Evolutionary conservation across 2,888 invertebrate genomes (phyloP), one percentile per base, ranked within the genome.

Genomic region (Zonitis immaculata): DNA sequence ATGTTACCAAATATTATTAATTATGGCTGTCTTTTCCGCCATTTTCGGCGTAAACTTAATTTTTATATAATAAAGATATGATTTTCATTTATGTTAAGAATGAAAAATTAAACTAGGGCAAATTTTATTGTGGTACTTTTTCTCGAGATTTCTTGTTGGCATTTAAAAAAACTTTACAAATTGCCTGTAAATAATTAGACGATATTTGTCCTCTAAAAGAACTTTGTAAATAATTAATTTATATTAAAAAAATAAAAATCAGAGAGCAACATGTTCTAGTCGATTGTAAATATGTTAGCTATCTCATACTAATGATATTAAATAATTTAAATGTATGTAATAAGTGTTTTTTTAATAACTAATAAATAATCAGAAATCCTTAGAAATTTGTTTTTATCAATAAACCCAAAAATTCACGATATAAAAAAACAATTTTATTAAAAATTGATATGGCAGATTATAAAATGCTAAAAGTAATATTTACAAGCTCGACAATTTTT

Each of bases 1-100:
- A 68, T 73, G 73, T 74, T 73, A 73, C 72, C 72, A 73, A 71
- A 72, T 69, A 70, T 35, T 67, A 61, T 65, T 67, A 67, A 63
- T 64, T 67, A 67, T 69, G 68, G 68, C 68, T 69, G 70, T 70
- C 63, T 60, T 62, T 58, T 64, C 58, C 58, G 60, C 61, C 55
- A 16, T 35, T 44, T 55, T 60, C 54, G 53, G 64, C 62, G 61
- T 58, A 44, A 46, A 62, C 57, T 61, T 58, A 57, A 59, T 54
- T 54, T 42, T 47, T 42, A 22, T 44, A 11, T 14, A 50, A 8
- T 43, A 32, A 32, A 44, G 18, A 25, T 42, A 30, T 35, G n/a
- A 44, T 58, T 57, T 44, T 56, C 44, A 39, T 57, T 35, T 18
- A 18, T 18, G 9, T 35, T 16, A 35, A 46, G 25, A 47, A 20